Conservation (phyloP, 2,888 invertebrate genomes). For the Incurvaria masculella region DNA sequence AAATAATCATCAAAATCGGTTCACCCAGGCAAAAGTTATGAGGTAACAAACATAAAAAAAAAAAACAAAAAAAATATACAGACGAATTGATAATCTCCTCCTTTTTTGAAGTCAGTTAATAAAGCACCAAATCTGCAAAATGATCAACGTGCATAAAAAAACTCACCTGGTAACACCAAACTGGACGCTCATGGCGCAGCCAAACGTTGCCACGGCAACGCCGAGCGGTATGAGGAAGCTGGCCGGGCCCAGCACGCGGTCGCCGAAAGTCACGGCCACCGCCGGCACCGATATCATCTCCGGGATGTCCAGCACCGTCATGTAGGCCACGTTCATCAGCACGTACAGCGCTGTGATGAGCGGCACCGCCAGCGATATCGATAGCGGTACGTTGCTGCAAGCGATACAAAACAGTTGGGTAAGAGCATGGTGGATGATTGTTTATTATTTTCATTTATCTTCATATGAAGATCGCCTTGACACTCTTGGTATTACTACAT, state of each 20-base stretch:
- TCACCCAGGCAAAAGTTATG: too few species aligned
- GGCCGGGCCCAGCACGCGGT: slow-evolving; percentile 61
- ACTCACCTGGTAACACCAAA: slow-evolving; percentile 67
- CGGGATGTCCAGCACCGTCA: slow-evolving; percentile 69
- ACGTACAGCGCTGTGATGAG: slow-evolving; percentile 77
- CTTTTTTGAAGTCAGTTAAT: too few species aligned
- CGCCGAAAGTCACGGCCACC: slow-evolving; percentile 76
- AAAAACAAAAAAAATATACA: too few species aligned
- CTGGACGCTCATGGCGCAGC: slow-evolving; percentile 74
- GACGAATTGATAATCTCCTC: too few species aligned
- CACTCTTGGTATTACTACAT: too few species aligned
- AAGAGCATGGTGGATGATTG: too few species aligned
- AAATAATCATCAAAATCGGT: too few species aligned
- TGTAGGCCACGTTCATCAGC: slow-evolving; percentile 83
- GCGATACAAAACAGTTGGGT: too few species aligned
- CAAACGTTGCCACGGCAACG: slow-evolving; percentile 74
- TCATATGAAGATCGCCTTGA: too few species aligned
- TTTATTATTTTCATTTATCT: too few species aligned
- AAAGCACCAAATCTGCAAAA: not conserved
- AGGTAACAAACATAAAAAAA: too few species aligned
- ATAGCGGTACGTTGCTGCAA: slow-evolving; percentile 73
- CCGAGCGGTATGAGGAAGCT: slow-evolving; percentile 70
- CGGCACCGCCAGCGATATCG: slow-evolving; percentile 79
- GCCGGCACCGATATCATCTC: slow-evolving; percentile 74
- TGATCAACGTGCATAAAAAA: not conserved